Percentiles rank a stretch among this genome's conserved stretches.
Evolutionary conservation across 37 sponge, comb jelly and placozoan species (phyloP).

Genomic region (Beroe forskalii): DNA sequence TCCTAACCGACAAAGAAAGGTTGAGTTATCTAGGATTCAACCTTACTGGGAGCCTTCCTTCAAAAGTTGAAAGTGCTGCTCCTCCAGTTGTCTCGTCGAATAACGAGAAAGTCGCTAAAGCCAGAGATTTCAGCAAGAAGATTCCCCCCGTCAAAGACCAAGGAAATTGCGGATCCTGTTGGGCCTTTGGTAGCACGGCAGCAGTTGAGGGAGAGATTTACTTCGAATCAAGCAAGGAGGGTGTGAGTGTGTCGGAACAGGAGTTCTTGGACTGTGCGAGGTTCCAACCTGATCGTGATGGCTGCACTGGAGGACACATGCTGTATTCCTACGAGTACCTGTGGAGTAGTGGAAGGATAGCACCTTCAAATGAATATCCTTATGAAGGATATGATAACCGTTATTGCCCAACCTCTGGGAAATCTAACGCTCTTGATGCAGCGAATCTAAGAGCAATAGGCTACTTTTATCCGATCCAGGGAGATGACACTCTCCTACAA

Average conservation of each 20-base stretch:
- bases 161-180: neutral
- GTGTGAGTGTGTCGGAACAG: neutral
- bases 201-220: neutral
- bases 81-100: too few species aligned
- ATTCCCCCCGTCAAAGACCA: neutral
- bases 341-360: neutral
- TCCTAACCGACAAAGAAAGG: neutral
- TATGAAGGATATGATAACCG: neutral
- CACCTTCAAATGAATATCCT: neutral
- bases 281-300: neutral
- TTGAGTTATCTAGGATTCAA: neutral
- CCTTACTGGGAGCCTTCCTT: neutral
- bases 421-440: neutral
- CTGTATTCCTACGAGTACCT: neutral
- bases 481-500: conserved; percentile 5
- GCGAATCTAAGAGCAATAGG: neutral
- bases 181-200: neutral
- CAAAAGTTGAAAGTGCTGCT: neutral
- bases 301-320: neutral
- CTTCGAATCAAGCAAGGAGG: neutral
- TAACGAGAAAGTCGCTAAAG: neutral
- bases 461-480: too few species aligned
- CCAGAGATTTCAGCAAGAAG: neutral
- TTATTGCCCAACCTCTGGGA: neutral
- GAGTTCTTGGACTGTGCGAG: neutral